Percentiles rank a stretch among this genome's conserved stretches.
Conservation (phyloP, 2,888 invertebrate species). For the Andrena camellia region DNA sequence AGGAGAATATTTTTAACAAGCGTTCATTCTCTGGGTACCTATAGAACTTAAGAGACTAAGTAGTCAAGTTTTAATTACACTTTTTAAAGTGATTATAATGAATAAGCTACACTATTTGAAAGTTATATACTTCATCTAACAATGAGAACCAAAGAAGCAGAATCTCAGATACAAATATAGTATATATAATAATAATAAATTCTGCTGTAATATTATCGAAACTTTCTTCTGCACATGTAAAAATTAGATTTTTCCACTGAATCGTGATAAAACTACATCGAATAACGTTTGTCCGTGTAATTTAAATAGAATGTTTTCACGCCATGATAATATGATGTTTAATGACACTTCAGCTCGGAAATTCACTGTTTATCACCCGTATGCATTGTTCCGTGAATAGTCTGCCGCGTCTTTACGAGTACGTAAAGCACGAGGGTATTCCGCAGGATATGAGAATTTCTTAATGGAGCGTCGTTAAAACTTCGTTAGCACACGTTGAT, state of each 20-base stretch:
- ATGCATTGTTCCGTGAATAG: neutral
- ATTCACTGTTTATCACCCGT: slow-evolving; percentile 4
- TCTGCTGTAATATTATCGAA: too few relatives aligned
- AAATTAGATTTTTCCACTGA: neutral
- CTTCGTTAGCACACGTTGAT: slow-evolving; percentile 11
- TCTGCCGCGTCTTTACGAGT: slow-evolving; percentile 13
- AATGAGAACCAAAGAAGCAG: too few relatives aligned
- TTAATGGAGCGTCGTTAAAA: slow-evolving; percentile 37
- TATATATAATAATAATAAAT: too few relatives aligned
- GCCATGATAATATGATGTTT: neutral
- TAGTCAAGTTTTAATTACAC: too few relatives aligned
- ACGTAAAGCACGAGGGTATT: slow-evolving; percentile 23
- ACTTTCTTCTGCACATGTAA: too few relatives aligned
- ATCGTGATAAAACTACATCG: neutral
- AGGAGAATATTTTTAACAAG: too few relatives aligned
- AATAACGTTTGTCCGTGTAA: neutral
- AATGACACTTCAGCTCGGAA: neutral
- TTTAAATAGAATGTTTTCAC: neutral
- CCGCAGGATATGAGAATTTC: slow-evolving; percentile 7
- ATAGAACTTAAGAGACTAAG: too few relatives aligned
- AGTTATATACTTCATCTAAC: too few relatives aligned
- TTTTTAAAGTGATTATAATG: too few relatives aligned
- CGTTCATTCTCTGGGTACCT: too few relatives aligned
- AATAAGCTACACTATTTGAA: too few relatives aligned
- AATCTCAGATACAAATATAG: too few relatives aligned